These are phyloP conservation scores for Ispidina picta DNA, from an alignment of 2,797 vertebrate species.

Conservation along the genomic window DNA sequence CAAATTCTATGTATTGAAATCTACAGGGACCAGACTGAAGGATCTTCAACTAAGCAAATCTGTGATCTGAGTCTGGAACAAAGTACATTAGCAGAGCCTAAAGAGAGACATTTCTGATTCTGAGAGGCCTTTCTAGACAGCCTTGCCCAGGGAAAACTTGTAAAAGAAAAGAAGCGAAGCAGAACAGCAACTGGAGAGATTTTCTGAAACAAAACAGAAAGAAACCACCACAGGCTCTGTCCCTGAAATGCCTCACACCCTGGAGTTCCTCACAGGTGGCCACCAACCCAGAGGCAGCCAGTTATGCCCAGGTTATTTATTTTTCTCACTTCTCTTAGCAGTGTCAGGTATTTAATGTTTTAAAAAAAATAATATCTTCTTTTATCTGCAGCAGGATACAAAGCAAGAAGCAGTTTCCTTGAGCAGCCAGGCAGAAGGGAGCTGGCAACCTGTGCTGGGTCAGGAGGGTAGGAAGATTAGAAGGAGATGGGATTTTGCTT, in stretches of 20 bases:
- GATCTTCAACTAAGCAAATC: neutral
- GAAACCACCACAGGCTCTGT: neutral
- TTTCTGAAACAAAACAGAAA: conserved; percentile 24
- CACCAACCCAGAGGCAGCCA: neutral
- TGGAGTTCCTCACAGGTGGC: neutral
- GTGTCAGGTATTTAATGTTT: conserved; percentile 4
- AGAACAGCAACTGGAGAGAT: conserved; percentile 12
- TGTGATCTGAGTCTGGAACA: neutral
- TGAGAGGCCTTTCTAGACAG: neutral
- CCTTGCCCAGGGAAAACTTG: neutral
- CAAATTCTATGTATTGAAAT: neutral
- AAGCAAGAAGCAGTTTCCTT: conserved; percentile 42
- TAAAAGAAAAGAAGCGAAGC: conserved; percentile 29
- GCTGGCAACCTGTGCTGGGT: conserved; percentile 62
- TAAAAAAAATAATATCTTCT: neutral
- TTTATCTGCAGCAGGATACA: conserved; percentile 1
- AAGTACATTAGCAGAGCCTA: neutral
- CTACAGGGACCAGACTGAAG: neutral
- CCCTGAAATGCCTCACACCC: neutral
- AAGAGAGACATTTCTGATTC: conserved; percentile 14
- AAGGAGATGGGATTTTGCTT: conserved; percentile 67
- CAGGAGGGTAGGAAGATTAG: conserved; percentile 68
- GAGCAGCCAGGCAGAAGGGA: conserved; percentile 52
- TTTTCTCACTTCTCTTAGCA: conserved; percentile 7
- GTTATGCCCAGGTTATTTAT: conserved; percentile 46